Percentiles rank a stretch among this genome's conserved stretches.
Conservation (phyloP, 2,797 vertebrate genomes). For the Paratrypauchen microcephalus region DNA sequence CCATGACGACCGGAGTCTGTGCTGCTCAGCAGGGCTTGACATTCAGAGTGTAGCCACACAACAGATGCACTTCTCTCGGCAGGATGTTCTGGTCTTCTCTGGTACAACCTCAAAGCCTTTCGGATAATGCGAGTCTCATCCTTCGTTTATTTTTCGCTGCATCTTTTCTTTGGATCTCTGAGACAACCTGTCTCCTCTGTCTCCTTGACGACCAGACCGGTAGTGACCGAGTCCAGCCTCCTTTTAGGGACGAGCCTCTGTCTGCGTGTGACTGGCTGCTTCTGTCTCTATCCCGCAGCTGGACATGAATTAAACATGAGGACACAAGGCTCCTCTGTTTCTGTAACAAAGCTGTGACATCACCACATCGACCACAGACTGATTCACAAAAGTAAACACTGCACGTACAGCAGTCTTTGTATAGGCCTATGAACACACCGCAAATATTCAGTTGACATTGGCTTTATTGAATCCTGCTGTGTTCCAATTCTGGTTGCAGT, state of each 20-base stretch:
- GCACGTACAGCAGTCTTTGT: slow-evolving; percentile 38
- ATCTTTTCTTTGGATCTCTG: slow-evolving; percentile 42
- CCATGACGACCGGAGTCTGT: slow-evolving; percentile 76
- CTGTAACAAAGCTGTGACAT: slow-evolving; percentile 82
- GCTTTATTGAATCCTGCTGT: background rate
- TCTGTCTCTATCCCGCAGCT: slow-evolving; percentile 82
- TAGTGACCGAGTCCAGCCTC: slow-evolving; percentile 64
- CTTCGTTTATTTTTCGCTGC: slow-evolving; percentile 21
- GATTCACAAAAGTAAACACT: slow-evolving; percentile 31
- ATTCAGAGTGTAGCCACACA: slow-evolving; percentile 74
- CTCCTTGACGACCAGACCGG: slow-evolving; percentile 64
- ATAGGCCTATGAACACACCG: slow-evolving; percentile 18
- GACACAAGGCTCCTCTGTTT: slow-evolving; percentile 82
- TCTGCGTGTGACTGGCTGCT: slow-evolving; percentile 76
- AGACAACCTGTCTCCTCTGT: slow-evolving; percentile 64
- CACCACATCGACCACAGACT: slow-evolving; percentile 66
- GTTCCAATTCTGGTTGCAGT: slow-evolving; percentile 29
- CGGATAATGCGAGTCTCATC: slow-evolving; percentile 44
- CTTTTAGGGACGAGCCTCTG: slow-evolving; percentile 67
- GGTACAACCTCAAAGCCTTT: slow-evolving; percentile 52
- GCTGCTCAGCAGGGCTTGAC: slow-evolving; percentile 74
- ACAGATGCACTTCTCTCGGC: slow-evolving; percentile 68
- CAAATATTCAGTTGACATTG: background rate
- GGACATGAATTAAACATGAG: slow-evolving; percentile 85
- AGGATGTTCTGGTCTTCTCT: slow-evolving; percentile 62